A percentile compares a stretch with the other conserved stretches of the same genome.
phyloP scores from a whole-genome alignment of 2,113 vertebrate species.

The Ictidomys tridecemlineatus region DNA sequence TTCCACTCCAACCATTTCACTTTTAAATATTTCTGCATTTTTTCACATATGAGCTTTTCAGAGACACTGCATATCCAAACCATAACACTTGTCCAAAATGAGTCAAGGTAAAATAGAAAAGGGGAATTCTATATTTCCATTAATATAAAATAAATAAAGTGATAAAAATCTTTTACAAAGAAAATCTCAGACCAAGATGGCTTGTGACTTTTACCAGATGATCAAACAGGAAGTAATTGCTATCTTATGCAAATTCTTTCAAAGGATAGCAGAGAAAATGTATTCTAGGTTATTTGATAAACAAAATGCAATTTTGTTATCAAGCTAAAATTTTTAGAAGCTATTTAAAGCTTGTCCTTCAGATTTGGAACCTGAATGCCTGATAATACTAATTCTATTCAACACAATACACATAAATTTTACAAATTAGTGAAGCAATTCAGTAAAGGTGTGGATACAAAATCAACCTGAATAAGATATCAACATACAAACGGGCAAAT shows the following conservation, averaged over 20 bases:
- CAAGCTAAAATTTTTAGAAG: not conserved
- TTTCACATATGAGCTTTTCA: too few relatives aligned
- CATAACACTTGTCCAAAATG: not conserved
- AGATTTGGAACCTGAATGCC: not conserved
- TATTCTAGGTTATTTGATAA: conserved; percentile 1
- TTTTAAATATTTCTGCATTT: too few relatives aligned
- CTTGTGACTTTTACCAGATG: not conserved
- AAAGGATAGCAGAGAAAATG: not conserved
- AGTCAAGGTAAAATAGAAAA: not conserved
- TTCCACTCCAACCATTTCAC: too few relatives aligned
- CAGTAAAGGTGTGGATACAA: not conserved
- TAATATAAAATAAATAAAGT: conserved; percentile 10
- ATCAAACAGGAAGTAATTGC: not conserved
- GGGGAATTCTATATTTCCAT: not conserved
- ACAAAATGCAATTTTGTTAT: not conserved
- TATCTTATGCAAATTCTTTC: not conserved
- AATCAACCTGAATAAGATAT: not conserved
- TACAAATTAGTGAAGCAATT: not conserved
- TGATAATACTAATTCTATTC: conserved; percentile 21
- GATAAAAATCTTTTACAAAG: not conserved
- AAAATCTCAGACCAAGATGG: not conserved
- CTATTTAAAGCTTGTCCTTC: not conserved
- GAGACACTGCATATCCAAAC: too few relatives aligned
- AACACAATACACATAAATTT: not conserved
- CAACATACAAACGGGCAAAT: not conserved